phyloP scores from a whole-genome alignment of 2,113 vertebrate genomes.

The Protobothrops mucrosquamatus region DNA sequence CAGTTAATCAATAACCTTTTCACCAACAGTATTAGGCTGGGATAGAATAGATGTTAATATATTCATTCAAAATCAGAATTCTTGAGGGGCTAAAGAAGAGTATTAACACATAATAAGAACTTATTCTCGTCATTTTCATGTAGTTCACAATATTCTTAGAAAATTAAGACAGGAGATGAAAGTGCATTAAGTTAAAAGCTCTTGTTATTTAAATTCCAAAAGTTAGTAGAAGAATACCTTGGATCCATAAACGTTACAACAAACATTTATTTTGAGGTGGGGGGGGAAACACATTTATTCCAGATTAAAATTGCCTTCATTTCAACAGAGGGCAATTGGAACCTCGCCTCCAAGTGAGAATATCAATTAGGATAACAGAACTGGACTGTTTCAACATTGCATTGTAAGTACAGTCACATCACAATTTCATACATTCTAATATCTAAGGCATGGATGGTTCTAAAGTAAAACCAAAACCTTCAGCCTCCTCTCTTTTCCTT shows the following conservation, averaged over 20 bases:
- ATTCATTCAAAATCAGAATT: not conserved
- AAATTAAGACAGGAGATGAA: not conserved
- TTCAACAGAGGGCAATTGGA: too few species aligned
- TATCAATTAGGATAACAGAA: not conserved
- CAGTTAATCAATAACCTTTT: not conserved
- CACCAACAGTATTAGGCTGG: not conserved
- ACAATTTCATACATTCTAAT: not conserved
- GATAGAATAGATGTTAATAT: not conserved
- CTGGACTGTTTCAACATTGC: not conserved
- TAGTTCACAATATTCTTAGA: not conserved
- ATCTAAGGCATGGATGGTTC: not conserved
- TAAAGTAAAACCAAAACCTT: not conserved
- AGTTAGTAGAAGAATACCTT: too few species aligned
- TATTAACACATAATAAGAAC: not conserved
- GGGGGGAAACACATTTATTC: not conserved
- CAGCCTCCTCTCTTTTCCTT: not conserved
- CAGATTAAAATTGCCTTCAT: not conserved
- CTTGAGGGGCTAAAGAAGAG: not conserved
- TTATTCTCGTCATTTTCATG: not conserved
- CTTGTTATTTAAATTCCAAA: not conserved
- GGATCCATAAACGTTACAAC: too few species aligned
- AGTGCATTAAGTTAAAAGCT: too few species aligned
- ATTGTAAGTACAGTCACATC: not conserved
- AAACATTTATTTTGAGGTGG: not conserved
- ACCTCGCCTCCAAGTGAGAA: not conserved